Evolutionary conservation across 2,113 vertebrate genomes (phyloP), one percentile per base, ranked within the genome.

Genomic region (Tricholaema leucomelas): DNA sequence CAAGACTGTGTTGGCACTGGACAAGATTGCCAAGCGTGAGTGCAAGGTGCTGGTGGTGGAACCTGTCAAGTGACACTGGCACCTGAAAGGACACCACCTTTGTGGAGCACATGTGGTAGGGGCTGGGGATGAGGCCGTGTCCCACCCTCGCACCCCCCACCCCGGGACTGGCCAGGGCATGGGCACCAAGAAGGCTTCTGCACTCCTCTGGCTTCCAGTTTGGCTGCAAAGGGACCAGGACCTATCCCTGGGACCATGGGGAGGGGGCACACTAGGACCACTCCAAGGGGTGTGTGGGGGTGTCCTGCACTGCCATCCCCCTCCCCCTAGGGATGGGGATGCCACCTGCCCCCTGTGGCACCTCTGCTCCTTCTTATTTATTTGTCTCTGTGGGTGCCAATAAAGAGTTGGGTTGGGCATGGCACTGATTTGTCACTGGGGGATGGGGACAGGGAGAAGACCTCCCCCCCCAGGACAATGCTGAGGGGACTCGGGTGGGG

Each of bases 21-120:
- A 99, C 97, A 99, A 99, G 97, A 99, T 99, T 33, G 99, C 98
- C 96, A 99, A 99, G 96, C 97, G 99, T 5, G 98, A 99, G 93
- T 99, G 99, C 93, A 99, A 99, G 81, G 98, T 99, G 52, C 97
- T 99, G 90, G 99, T 99, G 67, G 97, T 99, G 76, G 96, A 98
- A 28, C 97, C 98, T 0, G 96, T 97, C 63, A 94, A 97, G 88
- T 98, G 98, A 96, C 30, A 16, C 9, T 9, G 55, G 10, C 15
- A 13, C 15, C 54, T 56, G 54, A 16, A 56, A 31, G 54, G 54
- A 30, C 28, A 31, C 28, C 9, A n/a, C 30, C 30, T n/a, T 9
- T 10, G 55, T 30, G 55, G 55, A 25, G n/a, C n/a, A n/a, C n/a
- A n/a, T n/a, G n/a, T 56, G 25, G 30, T 31, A 42, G 48, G 24